Evolutionary conservation across 64 coral and sea anemone species (phyloP).

Genomic region (Acropora tenuis): DNA sequence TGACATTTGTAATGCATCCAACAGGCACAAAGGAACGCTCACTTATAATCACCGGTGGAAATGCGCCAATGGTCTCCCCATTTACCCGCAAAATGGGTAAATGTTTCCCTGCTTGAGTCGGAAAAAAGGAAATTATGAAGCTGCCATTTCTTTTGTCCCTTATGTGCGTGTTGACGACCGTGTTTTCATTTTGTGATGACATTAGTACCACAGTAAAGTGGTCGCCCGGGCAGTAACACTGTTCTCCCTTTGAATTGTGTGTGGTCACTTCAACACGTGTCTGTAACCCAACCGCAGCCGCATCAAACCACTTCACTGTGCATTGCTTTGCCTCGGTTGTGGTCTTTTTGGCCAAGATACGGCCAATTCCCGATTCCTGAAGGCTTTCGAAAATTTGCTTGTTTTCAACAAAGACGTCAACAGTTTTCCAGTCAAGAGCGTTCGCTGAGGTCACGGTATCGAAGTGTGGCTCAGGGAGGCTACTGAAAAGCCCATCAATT

Average conservation of each 20-base stretch:
- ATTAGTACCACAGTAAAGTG: not conserved
- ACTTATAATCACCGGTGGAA: not conserved
- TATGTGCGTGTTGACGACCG: not conserved
- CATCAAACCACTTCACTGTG: not conserved
- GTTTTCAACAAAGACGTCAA: not conserved
- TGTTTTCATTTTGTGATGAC: not conserved
- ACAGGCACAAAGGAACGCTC: not conserved
- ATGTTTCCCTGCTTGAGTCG: not conserved
- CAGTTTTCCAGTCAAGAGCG: not conserved
- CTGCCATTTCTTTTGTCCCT: not conserved
- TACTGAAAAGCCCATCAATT: not conserved
- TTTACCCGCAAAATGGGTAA: not conserved
- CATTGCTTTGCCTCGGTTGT: constrained; percentile 11
- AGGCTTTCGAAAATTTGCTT: not conserved
- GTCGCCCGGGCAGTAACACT: constrained; percentile 5
- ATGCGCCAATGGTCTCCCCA: not conserved
- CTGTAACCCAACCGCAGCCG: not conserved
- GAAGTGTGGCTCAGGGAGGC: not conserved
- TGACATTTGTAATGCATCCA: not conserved
- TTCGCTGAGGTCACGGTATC: not conserved
- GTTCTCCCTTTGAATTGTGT: constrained; percentile 1
- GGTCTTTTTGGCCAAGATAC: not conserved
- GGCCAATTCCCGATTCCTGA: not conserved
- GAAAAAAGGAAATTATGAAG: constrained; percentile 16
- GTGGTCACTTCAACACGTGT: not conserved